Percentiles rank a stretch among this genome's conserved stretches.
Evolutionary conservation across 2,797 vertebrate genomes (phyloP).

Genomic region (Agapornis canus): DNA sequence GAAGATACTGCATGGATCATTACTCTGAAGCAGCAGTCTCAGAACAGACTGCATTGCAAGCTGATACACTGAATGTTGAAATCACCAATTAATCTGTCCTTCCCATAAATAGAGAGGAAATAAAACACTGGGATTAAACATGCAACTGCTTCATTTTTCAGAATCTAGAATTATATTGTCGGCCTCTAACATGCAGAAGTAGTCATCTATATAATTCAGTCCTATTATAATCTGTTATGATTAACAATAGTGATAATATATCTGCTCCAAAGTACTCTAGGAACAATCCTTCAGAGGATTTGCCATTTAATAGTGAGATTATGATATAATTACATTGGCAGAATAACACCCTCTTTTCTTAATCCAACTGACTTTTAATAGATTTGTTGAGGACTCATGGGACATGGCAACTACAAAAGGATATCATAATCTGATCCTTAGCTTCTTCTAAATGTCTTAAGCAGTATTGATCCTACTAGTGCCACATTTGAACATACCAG

Average conservation of each 20-base stretch:
- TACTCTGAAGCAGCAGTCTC: background rate
- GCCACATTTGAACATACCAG: background rate
- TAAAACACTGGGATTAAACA: background rate
- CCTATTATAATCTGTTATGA: background rate
- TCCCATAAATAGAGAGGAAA: background rate
- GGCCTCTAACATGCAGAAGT: background rate
- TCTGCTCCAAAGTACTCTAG: background rate
- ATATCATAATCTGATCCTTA: background rate
- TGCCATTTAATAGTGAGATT: background rate
- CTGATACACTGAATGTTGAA: background rate
- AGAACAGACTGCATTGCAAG: background rate
- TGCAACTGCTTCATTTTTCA: background rate
- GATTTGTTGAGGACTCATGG: background rate
- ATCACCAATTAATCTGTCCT: background rate
- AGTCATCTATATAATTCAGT: background rate
- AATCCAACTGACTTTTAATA: background rate
- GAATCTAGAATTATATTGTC: background rate
- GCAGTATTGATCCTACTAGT: background rate
- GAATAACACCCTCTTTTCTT: background rate
- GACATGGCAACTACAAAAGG: background rate
- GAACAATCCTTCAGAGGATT: conserved; percentile 22
- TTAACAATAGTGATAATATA: background rate
- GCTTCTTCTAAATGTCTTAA: background rate
- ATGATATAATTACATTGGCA: background rate
- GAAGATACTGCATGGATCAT: background rate